These are phyloP conservation scores for Nowickia ferox DNA, from an alignment of 2,888 invertebrate genomes.

Conservation along the genomic window DNA sequence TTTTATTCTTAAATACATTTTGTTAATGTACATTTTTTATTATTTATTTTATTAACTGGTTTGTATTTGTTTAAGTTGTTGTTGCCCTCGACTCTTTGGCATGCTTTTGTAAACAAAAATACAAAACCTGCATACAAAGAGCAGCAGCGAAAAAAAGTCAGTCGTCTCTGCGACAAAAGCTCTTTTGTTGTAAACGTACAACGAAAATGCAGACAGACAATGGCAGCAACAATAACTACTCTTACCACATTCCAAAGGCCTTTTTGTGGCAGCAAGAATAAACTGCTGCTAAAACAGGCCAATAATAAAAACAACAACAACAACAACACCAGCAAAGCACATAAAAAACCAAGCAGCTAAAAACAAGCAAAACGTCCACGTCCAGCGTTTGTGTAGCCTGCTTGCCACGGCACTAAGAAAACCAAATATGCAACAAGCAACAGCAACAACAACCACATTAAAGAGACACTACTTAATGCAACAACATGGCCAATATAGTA, in stretches of 20 bases:
- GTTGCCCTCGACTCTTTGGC: slow-evolving; percentile 19
- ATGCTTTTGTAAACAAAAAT: slow-evolving; percentile 65
- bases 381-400: neutral
- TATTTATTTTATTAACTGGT: slow-evolving; percentile 67
- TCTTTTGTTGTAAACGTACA: slow-evolving; percentile 64
- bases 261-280: slow-evolving; percentile 57
- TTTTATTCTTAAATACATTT: neutral
- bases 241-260: slow-evolving; percentile 66
- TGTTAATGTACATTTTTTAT: slow-evolving; percentile 25
- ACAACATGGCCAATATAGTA: slow-evolving; percentile 59
- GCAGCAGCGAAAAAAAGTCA: neutral
- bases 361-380: slow-evolving; percentile 46
- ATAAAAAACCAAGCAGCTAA: slow-evolving; percentile 48
- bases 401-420: slow-evolving; percentile 38
- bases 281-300: slow-evolving; percentile 35
- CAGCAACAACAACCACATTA: slow-evolving; percentile 6
- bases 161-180: slow-evolving; percentile 46
- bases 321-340: slow-evolving; percentile 54
- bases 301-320: slow-evolving; percentile 39
- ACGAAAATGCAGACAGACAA: slow-evolving; percentile 58
- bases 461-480: slow-evolving; percentile 44
- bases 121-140: slow-evolving; percentile 20
- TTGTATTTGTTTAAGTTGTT: slow-evolving; percentile 45
- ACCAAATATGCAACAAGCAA: slow-evolving; percentile 22
- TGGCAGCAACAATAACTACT: slow-evolving; percentile 56